Evolutionary conservation across 2,797 vertebrate genomes (phyloP).

Genomic region (Aplochiton taeniatus): DNA sequence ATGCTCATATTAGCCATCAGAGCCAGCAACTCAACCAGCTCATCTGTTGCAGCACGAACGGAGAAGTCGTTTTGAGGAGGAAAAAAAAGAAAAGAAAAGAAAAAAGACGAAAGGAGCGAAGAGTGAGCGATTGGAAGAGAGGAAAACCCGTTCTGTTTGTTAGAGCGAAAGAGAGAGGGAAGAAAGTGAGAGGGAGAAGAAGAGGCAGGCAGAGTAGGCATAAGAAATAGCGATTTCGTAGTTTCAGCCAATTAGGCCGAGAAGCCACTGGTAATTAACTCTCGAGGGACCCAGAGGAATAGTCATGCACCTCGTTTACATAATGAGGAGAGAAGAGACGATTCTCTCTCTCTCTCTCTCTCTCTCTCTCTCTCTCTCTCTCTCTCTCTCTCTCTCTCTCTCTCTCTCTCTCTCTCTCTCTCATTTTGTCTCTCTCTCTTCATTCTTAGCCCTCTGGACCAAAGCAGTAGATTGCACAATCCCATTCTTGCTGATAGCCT

Average conservation of each 20-base stretch:
- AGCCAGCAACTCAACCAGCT: conserved; percentile 64
- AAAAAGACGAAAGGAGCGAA: conserved; percentile 10
- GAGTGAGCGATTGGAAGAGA: not conserved
- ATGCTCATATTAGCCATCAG: conserved; percentile 76
- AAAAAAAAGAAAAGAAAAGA: conserved; percentile 19
- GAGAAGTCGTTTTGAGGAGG: conserved; percentile 24
- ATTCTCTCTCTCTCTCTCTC: conserved; percentile 46
- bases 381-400: conserved; percentile 48
- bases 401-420: conserved; percentile 14
- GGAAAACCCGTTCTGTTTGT: conserved; percentile 5
- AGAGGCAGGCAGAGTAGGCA: not conserved
- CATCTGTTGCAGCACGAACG: conserved; percentile 7
- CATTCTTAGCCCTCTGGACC: conserved; percentile 64
- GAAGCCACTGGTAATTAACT: conserved; percentile 83
- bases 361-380: conserved; percentile 9
- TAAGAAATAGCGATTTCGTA: conserved; percentile 79
- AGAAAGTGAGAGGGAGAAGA: conserved; percentile 22
- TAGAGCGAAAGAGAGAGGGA: not conserved
- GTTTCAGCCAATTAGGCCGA: conserved; percentile 82
- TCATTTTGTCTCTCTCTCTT: not conserved
- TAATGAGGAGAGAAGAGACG: conserved; percentile 77
- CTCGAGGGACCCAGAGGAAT: conserved; percentile 77
- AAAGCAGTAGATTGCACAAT: conserved; percentile 13
- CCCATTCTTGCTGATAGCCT: not conserved
- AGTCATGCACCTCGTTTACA: conserved; percentile 82